Conservation (phyloP, 2,888 invertebrate species). For the Zele albiditarsus region DNA sequence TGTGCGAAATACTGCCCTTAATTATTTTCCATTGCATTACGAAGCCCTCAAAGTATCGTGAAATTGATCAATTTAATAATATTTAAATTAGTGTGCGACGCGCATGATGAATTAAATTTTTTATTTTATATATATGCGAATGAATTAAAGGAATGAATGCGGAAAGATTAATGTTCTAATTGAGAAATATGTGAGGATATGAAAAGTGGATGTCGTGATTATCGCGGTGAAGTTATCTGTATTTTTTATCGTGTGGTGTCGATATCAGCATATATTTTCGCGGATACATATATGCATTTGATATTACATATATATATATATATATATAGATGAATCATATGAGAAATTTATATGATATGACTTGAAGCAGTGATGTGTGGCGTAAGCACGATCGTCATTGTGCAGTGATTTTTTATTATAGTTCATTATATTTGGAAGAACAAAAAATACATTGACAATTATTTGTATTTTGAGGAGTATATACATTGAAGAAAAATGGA, state of each 20-base stretch:
- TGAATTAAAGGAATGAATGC: neutral
- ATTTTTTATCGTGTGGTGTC: neutral
- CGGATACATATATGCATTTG: too few relatives aligned
- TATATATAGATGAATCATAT: neutral
- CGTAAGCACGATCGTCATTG: neutral
- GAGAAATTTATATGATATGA: neutral
- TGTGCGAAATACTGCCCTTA: neutral
- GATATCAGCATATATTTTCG: neutral
- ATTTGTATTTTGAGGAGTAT: neutral
- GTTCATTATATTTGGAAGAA: neutral
- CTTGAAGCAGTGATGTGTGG: neutral
- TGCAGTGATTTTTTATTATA: neutral
- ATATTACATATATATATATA: too few relatives aligned
- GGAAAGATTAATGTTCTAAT: neutral
- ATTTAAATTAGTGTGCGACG: slow-evolving; percentile 1
- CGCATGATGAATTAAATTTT: neutral
- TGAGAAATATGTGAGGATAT: neutral
- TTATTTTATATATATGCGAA: neutral
- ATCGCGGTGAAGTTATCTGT: slow-evolving; percentile 16
- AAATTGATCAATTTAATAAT: neutral
- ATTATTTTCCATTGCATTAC: slow-evolving; percentile 13
- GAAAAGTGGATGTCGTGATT: slow-evolving; percentile 2
- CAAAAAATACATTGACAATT: slow-evolving; percentile 23
- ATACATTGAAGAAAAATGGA: slow-evolving; percentile 60
- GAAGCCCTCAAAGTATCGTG: slow-evolving; percentile 13